These are phyloP conservation scores for Isaurus tuberculatus DNA, from an alignment of 92 coral and sea anemone species.

Conservation along the genomic window DNA sequence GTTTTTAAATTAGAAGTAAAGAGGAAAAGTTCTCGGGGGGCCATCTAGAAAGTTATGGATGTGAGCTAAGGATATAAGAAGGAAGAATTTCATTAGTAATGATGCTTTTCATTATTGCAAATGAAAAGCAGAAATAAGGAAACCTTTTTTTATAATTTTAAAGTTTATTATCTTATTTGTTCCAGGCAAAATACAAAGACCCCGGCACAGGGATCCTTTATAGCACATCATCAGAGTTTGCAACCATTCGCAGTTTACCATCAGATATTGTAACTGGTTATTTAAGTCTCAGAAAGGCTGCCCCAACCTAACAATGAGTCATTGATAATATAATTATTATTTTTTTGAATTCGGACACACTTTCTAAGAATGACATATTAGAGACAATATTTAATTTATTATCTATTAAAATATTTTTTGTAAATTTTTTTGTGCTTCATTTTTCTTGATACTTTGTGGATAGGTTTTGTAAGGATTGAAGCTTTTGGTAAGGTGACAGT, in stretches of 20 bases:
- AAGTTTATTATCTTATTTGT: background rate
- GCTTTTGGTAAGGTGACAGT: too few species aligned
- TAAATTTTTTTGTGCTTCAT: background rate
- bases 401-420: background rate
- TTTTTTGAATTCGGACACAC: background rate
- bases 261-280: slow-evolving; percentile 95
- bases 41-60: too few species aligned
- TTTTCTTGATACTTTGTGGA: background rate
- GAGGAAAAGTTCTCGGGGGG: too few species aligned
- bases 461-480: too few species aligned
- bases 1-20: too few species aligned
- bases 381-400: background rate
- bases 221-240: slow-evolving; percentile 87
- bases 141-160: background rate
- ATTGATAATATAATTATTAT: background rate
- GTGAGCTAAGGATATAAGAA: too few species aligned
- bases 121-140: too few species aligned
- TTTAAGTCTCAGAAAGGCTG: slow-evolving; percentile 92
- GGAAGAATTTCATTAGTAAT: too few species aligned
- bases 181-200: slow-evolving; percentile 96
- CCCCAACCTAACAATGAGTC: slow-evolving; percentile 62
- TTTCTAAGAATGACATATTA: background rate
- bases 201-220: slow-evolving; percentile 94
- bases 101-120: too few species aligned
- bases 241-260: slow-evolving; percentile 89